Evolutionary conservation across 2,113 vertebrate species (phyloP), one percentile per base, ranked within the genome.

Genomic region (Elanus axillaris): DNA sequence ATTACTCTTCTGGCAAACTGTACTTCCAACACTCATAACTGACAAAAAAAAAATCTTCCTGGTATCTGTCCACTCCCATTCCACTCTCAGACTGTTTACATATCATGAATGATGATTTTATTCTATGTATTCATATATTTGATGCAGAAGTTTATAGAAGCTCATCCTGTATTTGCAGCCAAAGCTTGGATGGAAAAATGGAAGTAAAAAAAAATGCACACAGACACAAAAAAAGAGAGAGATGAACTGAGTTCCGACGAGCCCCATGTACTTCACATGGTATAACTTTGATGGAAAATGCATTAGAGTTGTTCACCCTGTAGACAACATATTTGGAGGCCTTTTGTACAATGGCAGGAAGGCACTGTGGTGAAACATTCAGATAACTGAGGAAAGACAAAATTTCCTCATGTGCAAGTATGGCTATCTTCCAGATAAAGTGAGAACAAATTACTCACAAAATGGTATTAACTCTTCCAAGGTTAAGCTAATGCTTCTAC

Each of bases 271-370:
- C 38, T 94, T 72, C 12, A 15, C 91, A 77, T 43, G 79, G 95
- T 68, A 88, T 94, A 80, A 71, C 86, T 92, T 71, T 29, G 93
- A 96, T 93, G 97, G 97, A 96, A 98, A 98, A 96, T 6, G 76
- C 94, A 73, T 97, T 93, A 88, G 85, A 94, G 92, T 76, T 95
- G 90, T 92, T 95, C 93, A 72, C 91, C 91, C 94, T 31, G 60
- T 38, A 80, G 95, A 97, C 95, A 90, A 95, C 82, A 43, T 92
- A 88, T 96, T 96, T 86, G 95, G 69, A 85, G 66, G 79, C 94
- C 95, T 98, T 97, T 96, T 97, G 95, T 98, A 98, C 97, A 98
- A 98, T 98, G 88, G 96, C 98, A 98, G 98, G 98, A 98, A 99
- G 98, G 98, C 98, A 98, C 98, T 98, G 97, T 90, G 97, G 97